phyloP scores from a whole-genome alignment of 2,113 vertebrate species.

The Laticauda laticaudata region DNA sequence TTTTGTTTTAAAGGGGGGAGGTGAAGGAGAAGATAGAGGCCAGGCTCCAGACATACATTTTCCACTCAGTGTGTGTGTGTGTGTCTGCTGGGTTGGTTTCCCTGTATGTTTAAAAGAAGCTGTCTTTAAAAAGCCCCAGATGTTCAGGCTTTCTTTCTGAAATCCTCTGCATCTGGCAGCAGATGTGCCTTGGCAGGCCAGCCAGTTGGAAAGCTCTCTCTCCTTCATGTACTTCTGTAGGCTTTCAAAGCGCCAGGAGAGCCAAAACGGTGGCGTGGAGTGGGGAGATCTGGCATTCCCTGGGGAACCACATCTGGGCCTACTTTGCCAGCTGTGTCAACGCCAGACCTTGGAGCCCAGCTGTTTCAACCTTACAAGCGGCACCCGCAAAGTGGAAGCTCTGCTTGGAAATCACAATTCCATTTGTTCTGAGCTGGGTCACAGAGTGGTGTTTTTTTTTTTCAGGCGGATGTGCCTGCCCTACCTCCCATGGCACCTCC shows the following conservation, averaged over 20 bases:
- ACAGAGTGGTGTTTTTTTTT: background rate
- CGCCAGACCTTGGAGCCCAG: background rate
- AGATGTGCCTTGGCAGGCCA: conserved; percentile 72
- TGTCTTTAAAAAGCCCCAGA: conserved; percentile 78
- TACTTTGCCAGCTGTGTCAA: conserved; percentile 33
- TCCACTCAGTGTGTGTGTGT: conserved; percentile 53
- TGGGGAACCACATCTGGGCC: conserved; percentile 29
- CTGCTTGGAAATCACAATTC: background rate
- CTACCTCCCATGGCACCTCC: background rate
- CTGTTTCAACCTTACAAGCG: background rate
- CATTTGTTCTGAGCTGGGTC: background rate
- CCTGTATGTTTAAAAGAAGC: conserved; percentile 69
- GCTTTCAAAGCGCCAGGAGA: conserved; percentile 63
- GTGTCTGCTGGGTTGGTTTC: background rate
- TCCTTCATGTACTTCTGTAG: conserved; percentile 68
- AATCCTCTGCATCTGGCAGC: conserved; percentile 78
- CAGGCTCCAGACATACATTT: conserved; percentile 65
- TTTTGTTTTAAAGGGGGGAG: too few species aligned
- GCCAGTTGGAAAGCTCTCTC: conserved; percentile 70
- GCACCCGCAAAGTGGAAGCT: background rate
- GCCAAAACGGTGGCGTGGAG: conserved; percentile 69
- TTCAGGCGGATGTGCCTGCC: background rate
- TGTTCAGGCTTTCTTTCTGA: conserved; percentile 79
- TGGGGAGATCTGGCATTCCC: conserved; percentile 37
- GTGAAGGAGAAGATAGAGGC: background rate